Base-by-base conservation (phyloP, 2,797 vertebrate genomes). In the Myotis daubentonii region DNA sequence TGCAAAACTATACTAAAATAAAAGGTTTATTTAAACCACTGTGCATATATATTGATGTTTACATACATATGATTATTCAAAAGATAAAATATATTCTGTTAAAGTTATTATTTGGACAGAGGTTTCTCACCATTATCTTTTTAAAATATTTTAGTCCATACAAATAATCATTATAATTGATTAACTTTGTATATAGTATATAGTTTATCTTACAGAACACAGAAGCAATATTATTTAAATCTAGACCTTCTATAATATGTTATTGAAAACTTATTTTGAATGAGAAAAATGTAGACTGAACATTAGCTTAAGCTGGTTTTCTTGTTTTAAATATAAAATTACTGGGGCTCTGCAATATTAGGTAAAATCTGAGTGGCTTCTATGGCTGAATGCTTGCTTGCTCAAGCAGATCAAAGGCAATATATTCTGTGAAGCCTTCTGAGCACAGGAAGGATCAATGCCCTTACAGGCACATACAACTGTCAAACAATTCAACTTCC, bases 401-500 rank as follows among this genome's bases (percentile, higher is more conserved):
- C 17, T 78, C 16, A 85, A 62, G 41, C 23, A 93, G 13, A 76
- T 75, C 53, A 74, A 55, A 89, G 57, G 60, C 10, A 41, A 74
- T 53, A 47, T 75, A 78, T 88, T 93, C 36, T 87, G 49, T n/a
- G 60, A 81, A 10, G 16, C 72, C 19, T n/a, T 89, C 47, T 38
- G 25, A 62, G 22, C 47, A 79, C 16, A 41, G 44, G 44, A 92
- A 85, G 79, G 28, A 80, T 75, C n/a, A 79, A 78, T 17, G 71
- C 36, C 16, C 13, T 38, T 85, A 55, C 13, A 82, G 17, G 4
- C 12, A 62, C 53, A 82, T 7, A 25, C 30, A 71, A 87, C 53
- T 94, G 8, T 91, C 65, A 71, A 93, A 89, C 36, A 89, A 57
- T 47, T 91, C 49, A 92, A 8, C 47, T 19, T 78, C 36, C 19